Evolutionary conservation across 2,888 invertebrate species (phyloP).

Genomic region (Erebia palarica): DNA sequence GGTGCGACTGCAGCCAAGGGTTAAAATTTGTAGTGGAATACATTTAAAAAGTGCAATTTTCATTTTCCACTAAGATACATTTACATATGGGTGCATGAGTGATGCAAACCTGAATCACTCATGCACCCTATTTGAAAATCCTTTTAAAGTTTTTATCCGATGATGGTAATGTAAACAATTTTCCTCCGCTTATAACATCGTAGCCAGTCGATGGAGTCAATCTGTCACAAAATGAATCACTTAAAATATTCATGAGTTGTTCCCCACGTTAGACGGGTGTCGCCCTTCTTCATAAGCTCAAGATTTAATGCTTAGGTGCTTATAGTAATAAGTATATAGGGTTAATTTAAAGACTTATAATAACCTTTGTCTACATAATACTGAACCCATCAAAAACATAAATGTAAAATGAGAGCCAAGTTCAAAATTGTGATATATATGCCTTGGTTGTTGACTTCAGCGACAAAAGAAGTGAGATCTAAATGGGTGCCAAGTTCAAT

Average conservation of each 20-base stretch:
- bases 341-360: too few species aligned
- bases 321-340: too few species aligned
- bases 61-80: background rate
- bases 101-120: background rate
- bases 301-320: background rate
- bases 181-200: background rate
- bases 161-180: slow-evolving; percentile 15
- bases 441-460: too few species aligned
- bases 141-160: slow-evolving; percentile 1
- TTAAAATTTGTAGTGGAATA: too few species aligned
- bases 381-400: too few species aligned
- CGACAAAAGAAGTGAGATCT: too few species aligned
- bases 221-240: slow-evolving; percentile 49
- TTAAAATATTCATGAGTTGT: slow-evolving; percentile 64
- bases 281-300: slow-evolving; percentile 40
- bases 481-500: too few species aligned
- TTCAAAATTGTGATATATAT: too few species aligned
- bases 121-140: background rate
- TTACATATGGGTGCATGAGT: too few species aligned
- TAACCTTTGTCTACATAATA: too few species aligned
- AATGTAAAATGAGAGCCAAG: too few species aligned
- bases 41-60: background rate
- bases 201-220: slow-evolving; percentile 39
- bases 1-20: too few species aligned
- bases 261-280: slow-evolving; percentile 41